Evolutionary conservation across 2,888 invertebrate species (phyloP).

Genomic region (Drosophila gaucha): DNA sequence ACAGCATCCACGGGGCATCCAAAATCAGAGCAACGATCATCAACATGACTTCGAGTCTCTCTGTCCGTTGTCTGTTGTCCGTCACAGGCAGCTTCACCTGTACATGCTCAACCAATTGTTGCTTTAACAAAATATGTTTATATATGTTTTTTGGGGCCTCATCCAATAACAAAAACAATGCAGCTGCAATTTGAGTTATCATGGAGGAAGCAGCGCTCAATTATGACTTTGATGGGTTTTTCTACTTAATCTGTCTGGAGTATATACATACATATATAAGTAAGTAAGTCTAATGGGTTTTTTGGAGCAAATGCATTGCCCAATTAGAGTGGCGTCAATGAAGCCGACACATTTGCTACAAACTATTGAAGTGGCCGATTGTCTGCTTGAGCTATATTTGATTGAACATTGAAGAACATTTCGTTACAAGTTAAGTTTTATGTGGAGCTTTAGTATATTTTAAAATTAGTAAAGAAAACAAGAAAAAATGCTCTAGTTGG

Average conservation of each 20-base stretch:
- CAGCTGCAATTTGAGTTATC: conserved; percentile 43
- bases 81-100: conserved; percentile 18
- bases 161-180: conserved; percentile 33
- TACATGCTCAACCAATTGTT: conserved; percentile 30
- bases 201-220: conserved; percentile 46
- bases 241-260: not conserved
- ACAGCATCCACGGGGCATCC: conserved; percentile 22
- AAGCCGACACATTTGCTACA: no score
- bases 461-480: no score
- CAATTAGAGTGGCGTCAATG: no score
- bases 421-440: no score
- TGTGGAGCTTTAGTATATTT: no score
- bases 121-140: no score
- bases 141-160: conserved; percentile 12
- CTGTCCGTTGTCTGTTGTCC: conserved; percentile 4
- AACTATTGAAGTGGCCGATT: no score
- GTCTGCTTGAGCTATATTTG: no score
- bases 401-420: no score
- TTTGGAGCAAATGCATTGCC: conserved; percentile 25
- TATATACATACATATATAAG: no score
- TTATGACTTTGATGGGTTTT: conserved; percentile 30
- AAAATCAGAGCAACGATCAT: conserved; percentile 33
- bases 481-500: no score
- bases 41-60: conserved; percentile 11
- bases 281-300: no score